phyloP scores from a whole-genome alignment of 2,113 vertebrate genomes.

The Lophius piscatorius region DNA sequence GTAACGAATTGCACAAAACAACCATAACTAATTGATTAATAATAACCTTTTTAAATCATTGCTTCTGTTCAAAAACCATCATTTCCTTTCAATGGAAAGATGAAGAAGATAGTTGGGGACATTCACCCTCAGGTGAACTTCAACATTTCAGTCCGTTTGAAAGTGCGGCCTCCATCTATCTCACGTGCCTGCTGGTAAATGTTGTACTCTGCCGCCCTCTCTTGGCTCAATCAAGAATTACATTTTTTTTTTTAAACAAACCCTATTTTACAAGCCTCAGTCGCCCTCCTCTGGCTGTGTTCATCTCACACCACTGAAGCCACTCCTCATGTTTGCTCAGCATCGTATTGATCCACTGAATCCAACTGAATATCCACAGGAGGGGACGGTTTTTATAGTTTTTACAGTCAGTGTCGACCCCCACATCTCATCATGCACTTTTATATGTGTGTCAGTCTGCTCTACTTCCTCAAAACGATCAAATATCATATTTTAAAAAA shows the following conservation, averaged over 20 bases:
- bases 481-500: constrained; percentile 33
- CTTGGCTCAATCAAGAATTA: constrained; percentile 20
- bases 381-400: no score
- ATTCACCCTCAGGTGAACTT: no score
- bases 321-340: neutral
- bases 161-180: neutral
- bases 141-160: no score
- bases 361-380: neutral
- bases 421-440: neutral
- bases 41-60: no score
- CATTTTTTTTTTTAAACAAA: neutral
- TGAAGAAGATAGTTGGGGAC: no score
- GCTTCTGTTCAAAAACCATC: no score
- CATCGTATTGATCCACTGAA: neutral
- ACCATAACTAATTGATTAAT: no score
- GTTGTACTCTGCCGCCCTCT: constrained; percentile 63
- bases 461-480: constrained; percentile 30
- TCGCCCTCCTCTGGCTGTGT: constrained; percentile 59
- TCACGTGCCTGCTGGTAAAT: constrained; percentile 5
- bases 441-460: neutral
- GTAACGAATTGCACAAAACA: no score
- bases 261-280: constrained; percentile 3
- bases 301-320: constrained; percentile 7
- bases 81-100: no score
- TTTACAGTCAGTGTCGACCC: no score